Evolutionary conservation across 2,797 vertebrate genomes (phyloP), one percentile per base, ranked within the genome.

Genomic region (Melanotaenia parkinsoni): DNA sequence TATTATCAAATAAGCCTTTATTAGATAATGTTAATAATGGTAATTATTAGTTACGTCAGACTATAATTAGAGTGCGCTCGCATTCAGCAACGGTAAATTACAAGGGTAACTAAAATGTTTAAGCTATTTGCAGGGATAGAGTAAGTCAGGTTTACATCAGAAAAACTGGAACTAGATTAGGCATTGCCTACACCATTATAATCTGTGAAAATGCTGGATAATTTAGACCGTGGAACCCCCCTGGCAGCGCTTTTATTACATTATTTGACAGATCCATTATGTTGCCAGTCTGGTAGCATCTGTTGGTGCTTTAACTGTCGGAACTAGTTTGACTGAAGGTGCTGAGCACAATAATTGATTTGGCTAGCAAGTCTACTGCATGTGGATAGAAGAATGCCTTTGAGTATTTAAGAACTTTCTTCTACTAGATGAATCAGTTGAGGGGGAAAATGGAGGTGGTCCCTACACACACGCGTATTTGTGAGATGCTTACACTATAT

Each of bases 401-500:
- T 90, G 84, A 90, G 92, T 91, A 91, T 88, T 91, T 81, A 59
- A 86, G 54, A 43, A 47, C 85, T 77, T 79, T 80, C 57, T 43
- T 67, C 62, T 20, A 3, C 64, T 79, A 16, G 32, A 64, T 74
- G 30, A 70, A 82, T 80, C 50, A 58, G 65, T 3, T 72, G 54
- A 54, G 13, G 66, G 63, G 70, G 51, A 26, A 72, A 72, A 68
- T 43, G 58, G 4, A 70, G 47, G 57, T 45, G 56, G 43, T 53
- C 66, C 67, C 45, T 77, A 47, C 72, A 56, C 22, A 65, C 30
- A 67, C 33, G 60, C 11, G 14, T 16, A 43, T 3, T 16, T 43
- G 40, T 43, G 3, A 43, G 2, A 43, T 43, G 40, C 13, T 16
- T 18, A 18, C 6, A n/a, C 6, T 47, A 4, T 47, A 47, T 47